Percentiles rank a stretch among this genome's conserved stretches.
Evolutionary conservation across 2,113 vertebrate species (phyloP).

Genomic region (Daphoenositta chrysoptera): DNA sequence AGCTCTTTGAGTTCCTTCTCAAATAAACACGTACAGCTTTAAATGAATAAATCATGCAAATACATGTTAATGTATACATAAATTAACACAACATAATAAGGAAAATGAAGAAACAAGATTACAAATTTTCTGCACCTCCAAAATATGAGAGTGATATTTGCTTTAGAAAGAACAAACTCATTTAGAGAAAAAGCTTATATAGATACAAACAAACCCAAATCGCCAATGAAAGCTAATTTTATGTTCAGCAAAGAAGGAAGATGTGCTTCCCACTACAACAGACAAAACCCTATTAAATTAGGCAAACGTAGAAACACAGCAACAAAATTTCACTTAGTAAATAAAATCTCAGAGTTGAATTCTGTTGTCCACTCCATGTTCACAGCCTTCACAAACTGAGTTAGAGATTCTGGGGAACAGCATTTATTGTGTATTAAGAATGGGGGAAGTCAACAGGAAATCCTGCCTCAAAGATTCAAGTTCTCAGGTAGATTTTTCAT

Average conservation of each 20-base stretch:
- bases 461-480: not conserved
- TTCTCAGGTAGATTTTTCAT: not conserved
- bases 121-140: constrained; percentile 74
- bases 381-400: not conserved
- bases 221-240: constrained; percentile 69
- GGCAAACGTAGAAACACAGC: constrained; percentile 51
- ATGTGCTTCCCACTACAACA: constrained; percentile 58
- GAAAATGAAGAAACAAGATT: constrained; percentile 74
- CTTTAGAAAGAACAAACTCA: constrained; percentile 73
- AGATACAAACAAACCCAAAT: constrained; percentile 70
- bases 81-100: constrained; percentile 76
- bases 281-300: constrained; percentile 65
- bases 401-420: not conserved
- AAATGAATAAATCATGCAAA: constrained; percentile 78
- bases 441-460: not conserved
- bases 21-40: constrained; percentile 71
- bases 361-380: not conserved
- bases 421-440: not conserved
- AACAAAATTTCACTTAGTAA: constrained; percentile 49
- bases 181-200: constrained; percentile 65
- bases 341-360: constrained; percentile 26
- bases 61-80: constrained; percentile 76
- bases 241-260: constrained; percentile 60
- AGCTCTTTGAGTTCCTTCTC: constrained; percentile 61
- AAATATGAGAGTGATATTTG: constrained; percentile 73